These are phyloP conservation scores for Plecturocebus donacophilus DNA, from an alignment of 2,113 vertebrate genomes.

Conservation along the genomic window DNA sequence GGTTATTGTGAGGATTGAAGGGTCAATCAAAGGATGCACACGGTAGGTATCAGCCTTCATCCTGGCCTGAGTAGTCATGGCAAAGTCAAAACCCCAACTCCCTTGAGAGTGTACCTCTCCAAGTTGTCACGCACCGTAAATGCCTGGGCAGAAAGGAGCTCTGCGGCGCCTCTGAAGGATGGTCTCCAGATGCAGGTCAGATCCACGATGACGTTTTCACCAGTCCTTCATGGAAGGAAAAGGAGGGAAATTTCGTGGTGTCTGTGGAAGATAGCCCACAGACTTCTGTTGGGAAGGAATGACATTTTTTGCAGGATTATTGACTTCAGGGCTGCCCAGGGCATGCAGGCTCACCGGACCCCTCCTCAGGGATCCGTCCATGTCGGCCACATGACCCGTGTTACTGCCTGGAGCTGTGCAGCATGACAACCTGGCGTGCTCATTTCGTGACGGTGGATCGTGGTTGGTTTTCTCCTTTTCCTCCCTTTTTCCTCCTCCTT, in stretches of 20 bases:
- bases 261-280: neutral
- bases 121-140: neutral
- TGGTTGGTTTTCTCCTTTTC: neutral
- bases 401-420: neutral
- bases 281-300: neutral
- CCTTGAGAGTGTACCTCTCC: neutral
- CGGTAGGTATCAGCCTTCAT: neutral
- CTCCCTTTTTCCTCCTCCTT: neutral
- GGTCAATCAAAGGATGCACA: neutral
- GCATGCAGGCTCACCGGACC: accelerated
- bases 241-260: neutral
- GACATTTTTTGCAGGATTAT: neutral
- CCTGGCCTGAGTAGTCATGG: neutral
- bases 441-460: neutral
- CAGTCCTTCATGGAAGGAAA: neutral
- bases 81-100: neutral
- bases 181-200: neutral
- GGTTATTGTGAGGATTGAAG: neutral
- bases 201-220: neutral
- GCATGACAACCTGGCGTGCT: neutral
- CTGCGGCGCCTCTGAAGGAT: accelerated
- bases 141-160: neutral
- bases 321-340: neutral
- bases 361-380: neutral
- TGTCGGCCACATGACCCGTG: accelerated